These are phyloP conservation scores for Dipodomys stephensi DNA, from an alignment of 2,113 vertebrate species.

Conservation along the genomic window DNA sequence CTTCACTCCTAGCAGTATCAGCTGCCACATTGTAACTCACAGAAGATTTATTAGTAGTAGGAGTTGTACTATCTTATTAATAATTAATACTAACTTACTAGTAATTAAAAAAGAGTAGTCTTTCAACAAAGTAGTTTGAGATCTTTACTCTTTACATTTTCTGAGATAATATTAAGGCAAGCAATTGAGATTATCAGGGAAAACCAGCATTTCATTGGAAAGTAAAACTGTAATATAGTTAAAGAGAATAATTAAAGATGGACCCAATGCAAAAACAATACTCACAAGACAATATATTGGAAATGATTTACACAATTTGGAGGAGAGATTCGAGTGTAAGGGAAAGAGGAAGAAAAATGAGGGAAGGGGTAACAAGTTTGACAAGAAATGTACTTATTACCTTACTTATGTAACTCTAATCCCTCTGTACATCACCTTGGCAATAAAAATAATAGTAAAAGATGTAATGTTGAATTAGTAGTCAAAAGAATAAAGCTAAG, in stretches of 20 bases:
- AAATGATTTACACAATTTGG: too few species aligned
- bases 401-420: too few species aligned
- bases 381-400: too few species aligned
- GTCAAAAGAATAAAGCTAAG: neutral
- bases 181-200: slow-evolving; percentile 69
- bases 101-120: too few species aligned
- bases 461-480: slow-evolving; percentile 41
- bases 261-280: too few species aligned
- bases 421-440: too few species aligned
- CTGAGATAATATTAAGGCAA: slow-evolving; percentile 67
- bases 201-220: slow-evolving; percentile 67
- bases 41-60: neutral
- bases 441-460: neutral
- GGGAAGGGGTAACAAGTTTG: too few species aligned
- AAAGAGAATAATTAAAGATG: slow-evolving; percentile 38
- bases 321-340: too few species aligned
- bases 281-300: too few species aligned
- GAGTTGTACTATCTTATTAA: too few species aligned
- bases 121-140: neutral
- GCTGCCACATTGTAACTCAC: slow-evolving; percentile 73
- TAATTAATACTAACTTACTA: too few species aligned
- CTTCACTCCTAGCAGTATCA: slow-evolving; percentile 77
- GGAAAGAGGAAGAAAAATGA: too few species aligned
- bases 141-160: slow-evolving; percentile 79
- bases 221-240: slow-evolving; percentile 58